Base-by-base conservation (phyloP, 92 coral and sea anemone species). In the Actinostola sp. region DNA sequence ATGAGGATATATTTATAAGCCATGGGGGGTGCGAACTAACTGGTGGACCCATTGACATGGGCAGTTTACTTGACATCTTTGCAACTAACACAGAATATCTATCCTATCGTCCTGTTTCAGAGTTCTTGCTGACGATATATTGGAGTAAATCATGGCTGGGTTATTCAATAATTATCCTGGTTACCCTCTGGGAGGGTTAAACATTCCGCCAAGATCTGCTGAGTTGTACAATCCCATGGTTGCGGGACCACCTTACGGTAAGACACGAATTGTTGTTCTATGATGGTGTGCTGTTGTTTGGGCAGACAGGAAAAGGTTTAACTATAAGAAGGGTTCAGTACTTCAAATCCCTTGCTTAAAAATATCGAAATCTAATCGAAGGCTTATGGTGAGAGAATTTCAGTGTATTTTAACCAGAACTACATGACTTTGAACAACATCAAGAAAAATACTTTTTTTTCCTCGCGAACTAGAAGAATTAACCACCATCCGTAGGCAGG, bases 171-270 rank as follows among this genome's bases (percentile, higher is more conserved):
- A 91, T 58, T 91, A 91, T 63, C 92, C 97, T 41, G 89, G 93
- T 0, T 91, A 87, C 70, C 87, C 97, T 2, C 74, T 91, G 24
- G 86, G 86, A 25, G 92, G 89, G 10, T 75, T 90, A 0, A 90
- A 91, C 68, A 79, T 88, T 82, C 92, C 90, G 50, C 92, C 97
- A 11, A 76, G 97, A 52, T 70, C 81, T 67, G 77, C 88, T 2
- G 97, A 91, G 36, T 84, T 91, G 92, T 91, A 82, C 60, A 83
- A 80, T 11, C 92, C 92, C 0, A 91, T 91, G 97, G 92, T 91
- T 6, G 82, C 92, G 36, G 87, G 81, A 8, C 74, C 87, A 16
- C 72, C 92, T 50, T 91, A 81, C 51, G 90, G 97, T 91, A 84
- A 43, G 97, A 68, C 15, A 17, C 32, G 20, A 23, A 15, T 13